Base-by-base conservation (phyloP, 1,140 invertebrate genomes). In the Psix sp. region DNA sequence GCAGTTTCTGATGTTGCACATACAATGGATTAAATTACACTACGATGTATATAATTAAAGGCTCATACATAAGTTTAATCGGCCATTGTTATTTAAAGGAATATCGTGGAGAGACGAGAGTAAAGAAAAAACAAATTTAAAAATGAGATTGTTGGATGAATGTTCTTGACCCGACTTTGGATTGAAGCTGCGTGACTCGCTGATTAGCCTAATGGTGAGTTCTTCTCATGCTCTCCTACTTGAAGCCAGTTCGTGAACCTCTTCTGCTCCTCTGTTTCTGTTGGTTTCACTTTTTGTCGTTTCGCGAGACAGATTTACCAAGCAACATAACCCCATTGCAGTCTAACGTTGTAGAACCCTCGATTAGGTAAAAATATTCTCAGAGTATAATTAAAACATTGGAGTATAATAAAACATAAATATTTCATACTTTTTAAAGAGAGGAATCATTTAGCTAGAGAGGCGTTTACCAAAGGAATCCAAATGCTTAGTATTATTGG, bases 181-280 rank as follows among this genome's bases (percentile, higher is more conserved):
- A 80, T 74, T 73, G 82, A 76, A 66, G 76, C 76, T 73, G 74
- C 71, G 79, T 80, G 80, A 80, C 78, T 83, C 72, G 77, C 81
- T 84, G 81, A 84, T 85, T 87, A 86, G 82, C 81, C 80, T 86
- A 85, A 86, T 86, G 83, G 81, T 82, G 79, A 83, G 77, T 77
- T 71, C 79, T 82, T 74, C 78, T 81, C 78, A 82, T 82, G 68
- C 80, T 82, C 77, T 81, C 46, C 74, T 83, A 84, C 82, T 86
- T 82, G 82, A 82, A 78, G 84, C 81, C 83, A 84, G 81, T 83
- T 82, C 68, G 77, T 75, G 66, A 80, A 63, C 60, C 66, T 38
- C 72, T 70, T 63, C 29, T 5, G 10, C 42, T 66, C 2, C 33
- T 72, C 29, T 40, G 13, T 46, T 45, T 74, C 39, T 57, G 14